Evolutionary conservation across 2,797 vertebrate species (phyloP).

Genomic region (Mormyrus hasselquistii): DNA sequence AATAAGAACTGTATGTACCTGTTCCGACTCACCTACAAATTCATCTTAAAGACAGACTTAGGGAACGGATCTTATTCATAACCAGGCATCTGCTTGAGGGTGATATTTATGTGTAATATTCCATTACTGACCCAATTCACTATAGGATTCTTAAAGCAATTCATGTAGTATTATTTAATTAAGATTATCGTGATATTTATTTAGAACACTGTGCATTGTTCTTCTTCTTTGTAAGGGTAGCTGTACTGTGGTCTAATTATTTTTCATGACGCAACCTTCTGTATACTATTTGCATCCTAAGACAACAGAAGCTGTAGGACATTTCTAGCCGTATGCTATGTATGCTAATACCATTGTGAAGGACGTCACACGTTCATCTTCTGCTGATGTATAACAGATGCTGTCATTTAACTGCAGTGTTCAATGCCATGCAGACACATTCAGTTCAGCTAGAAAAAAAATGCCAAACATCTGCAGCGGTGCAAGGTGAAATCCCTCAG

Average conservation of each 20-base stretch:
- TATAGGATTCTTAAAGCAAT: not conserved
- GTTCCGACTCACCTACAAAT: not conserved
- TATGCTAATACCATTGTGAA: not conserved
- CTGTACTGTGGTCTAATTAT: not conserved
- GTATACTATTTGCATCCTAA: not conserved
- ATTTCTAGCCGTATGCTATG: not conserved
- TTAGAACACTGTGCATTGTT: not conserved
- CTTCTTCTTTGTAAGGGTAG: not conserved
- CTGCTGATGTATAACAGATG: not conserved
- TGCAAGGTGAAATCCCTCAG: not conserved
- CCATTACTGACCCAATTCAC: not conserved
- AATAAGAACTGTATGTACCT: not conserved
- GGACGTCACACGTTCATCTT: not conserved
- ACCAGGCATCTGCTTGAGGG: not conserved
- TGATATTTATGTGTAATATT: not conserved
- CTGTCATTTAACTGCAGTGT: not conserved
- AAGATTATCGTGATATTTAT: not conserved
- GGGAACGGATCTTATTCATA: not conserved
- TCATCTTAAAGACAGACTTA: not conserved
- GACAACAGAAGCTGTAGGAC: not conserved
- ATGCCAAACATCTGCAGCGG: slow-evolving; percentile 14
- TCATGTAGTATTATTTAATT: not conserved
- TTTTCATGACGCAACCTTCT: not conserved
- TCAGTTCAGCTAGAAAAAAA: not conserved
- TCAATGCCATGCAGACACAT: slow-evolving; percentile 3